Evolutionary conservation across 2,113 vertebrate species (phyloP), one percentile per base, ranked within the genome.

Genomic region (Glaucidium brasilianum): DNA sequence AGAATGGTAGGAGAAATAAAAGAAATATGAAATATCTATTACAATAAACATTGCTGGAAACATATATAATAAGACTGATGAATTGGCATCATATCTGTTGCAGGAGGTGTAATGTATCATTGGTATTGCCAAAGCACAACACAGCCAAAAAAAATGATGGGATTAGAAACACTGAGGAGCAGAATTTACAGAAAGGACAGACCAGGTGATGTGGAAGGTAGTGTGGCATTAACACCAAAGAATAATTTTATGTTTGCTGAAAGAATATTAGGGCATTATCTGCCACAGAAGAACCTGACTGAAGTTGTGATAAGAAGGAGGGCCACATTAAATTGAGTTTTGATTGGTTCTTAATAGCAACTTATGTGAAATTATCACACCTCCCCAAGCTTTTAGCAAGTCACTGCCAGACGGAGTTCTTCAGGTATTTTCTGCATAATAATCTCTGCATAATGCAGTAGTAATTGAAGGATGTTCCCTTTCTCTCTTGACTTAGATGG

Each of bases 21-120:
- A 92, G 19, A 56, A 94, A 87, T 83, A 83, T 30, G 29, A 97
- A 96, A 86, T 66, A 50, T 37, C 66, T 84, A 20, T 91, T 92
- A 37, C 32, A 83, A 19, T 87, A 76, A 66, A n/a, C 1, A 11
- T 71, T 90, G 32, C 58, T 90, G 62, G 63, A 96, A 95, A 58
- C 75, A 23, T 64, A 41, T 43, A 15, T 56, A 86, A 84, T 80
- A 83, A 90, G 56, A 91, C 41, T 72, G 85, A 89, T 91, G 68
- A 49, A 73, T 39, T 20, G 59, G 35, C 89, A 25, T 23, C 66
- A 19, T 63, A 81, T 66, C 63, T 96, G 43, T 80, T 89, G 80
- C 76, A 75, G 64, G 37, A 92, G 59, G 15, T 22, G 23, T 86
- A 37, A 32, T 69, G 34, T 74, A 41, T 68, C 52, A 58, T 50